phyloP scores from a whole-genome alignment of 2,797 vertebrate genomes.

The Dendrocincla tyrannina region DNA sequence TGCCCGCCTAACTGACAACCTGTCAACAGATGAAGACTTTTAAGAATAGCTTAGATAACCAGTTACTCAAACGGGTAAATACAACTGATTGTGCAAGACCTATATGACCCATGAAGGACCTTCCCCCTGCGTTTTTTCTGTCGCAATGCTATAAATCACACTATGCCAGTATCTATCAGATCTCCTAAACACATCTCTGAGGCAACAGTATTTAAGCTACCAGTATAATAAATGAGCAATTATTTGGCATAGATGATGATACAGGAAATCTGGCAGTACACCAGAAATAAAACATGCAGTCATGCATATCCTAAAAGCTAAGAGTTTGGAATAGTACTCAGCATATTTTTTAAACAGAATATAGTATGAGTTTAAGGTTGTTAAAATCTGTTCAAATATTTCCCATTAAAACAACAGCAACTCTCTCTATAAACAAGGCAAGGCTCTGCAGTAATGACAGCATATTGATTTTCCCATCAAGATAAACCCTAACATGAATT shows the following conservation, averaged over 20 bases:
- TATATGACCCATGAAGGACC: accelerated
- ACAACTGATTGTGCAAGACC: background rate
- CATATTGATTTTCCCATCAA: background rate
- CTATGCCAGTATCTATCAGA: background rate
- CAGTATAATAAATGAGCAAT: conserved; percentile 43
- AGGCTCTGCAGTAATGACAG: background rate
- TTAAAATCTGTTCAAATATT: conserved; percentile 41
- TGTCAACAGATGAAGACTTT: background rate
- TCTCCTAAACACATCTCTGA: background rate
- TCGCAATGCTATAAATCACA: background rate
- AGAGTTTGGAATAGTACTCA: background rate
- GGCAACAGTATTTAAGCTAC: conserved; percentile 4
- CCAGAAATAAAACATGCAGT: conserved; percentile 19
- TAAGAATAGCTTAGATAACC: background rate
- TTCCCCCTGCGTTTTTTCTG: background rate
- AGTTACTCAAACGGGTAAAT: background rate
- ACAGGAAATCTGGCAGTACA: background rate
- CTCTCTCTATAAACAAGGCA: background rate
- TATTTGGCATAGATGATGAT: conserved; percentile 23
- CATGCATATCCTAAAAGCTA: background rate
- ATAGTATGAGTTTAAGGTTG: background rate
- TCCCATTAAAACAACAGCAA: conserved; percentile 4
- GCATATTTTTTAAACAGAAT: conserved; percentile 33
- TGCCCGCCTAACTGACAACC: background rate
- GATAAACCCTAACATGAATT: background rate